phyloP scores from a whole-genome alignment of 2,888 invertebrate species.

The Flexamia atlantica region DNA sequence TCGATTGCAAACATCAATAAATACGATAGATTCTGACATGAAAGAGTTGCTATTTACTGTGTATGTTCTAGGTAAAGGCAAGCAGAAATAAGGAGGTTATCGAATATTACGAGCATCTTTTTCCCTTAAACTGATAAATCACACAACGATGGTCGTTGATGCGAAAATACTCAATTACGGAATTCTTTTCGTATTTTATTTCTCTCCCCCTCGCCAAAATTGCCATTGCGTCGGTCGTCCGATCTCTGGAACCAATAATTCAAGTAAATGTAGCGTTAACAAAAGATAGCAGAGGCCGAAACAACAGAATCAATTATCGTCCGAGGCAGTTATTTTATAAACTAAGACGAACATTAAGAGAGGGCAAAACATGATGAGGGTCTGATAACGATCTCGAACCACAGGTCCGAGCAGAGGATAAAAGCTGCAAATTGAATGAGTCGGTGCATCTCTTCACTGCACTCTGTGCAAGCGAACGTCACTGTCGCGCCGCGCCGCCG shows the following conservation, averaged over 20 bases:
- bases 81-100: too few species aligned
- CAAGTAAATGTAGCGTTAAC: constrained; percentile 59
- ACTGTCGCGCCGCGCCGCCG: constrained; percentile 1
- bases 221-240: constrained; percentile 34
- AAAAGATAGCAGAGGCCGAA: constrained; percentile 49
- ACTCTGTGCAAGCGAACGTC: constrained; percentile 16
- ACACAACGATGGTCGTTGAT: background rate
- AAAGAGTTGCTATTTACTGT: too few species aligned
- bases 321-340: constrained; percentile 43
- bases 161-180: constrained; percentile 52
- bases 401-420: constrained; percentile 38
- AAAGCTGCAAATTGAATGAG: constrained; percentile 46
- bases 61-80: too few species aligned
- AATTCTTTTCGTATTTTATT: constrained; percentile 47
- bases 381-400: constrained; percentile 28
- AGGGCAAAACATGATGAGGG: constrained; percentile 43
- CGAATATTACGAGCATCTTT: background rate
- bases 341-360: constrained; percentile 44
- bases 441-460: constrained; percentile 1
- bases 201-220: constrained; percentile 37
- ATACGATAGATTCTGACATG: too few species aligned
- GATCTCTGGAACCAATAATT: constrained; percentile 49
- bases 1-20: too few species aligned
- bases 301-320: constrained; percentile 51
- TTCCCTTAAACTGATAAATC: constrained; percentile 2